Conservation (phyloP, 1,140 invertebrate species). For the Trichonephila inaurata region DNA sequence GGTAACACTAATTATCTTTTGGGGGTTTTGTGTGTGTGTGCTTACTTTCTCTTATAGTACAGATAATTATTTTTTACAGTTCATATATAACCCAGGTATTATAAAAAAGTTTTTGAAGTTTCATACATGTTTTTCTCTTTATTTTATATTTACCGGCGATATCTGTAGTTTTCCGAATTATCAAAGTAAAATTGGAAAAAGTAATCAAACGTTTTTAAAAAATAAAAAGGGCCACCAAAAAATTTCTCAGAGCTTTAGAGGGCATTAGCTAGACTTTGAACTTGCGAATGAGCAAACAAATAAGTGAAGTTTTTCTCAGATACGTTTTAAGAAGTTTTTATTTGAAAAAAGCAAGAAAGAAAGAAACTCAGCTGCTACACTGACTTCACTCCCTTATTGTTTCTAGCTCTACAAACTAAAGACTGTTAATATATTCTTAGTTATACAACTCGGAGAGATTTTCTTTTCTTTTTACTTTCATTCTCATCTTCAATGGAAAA, state of each 20-base stretch:
- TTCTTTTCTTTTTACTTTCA: neutral
- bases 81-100: too few relatives aligned
- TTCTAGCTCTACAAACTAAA: neutral
- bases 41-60: too few relatives aligned
- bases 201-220: neutral
- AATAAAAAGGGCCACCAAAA: neutral
- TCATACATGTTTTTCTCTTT: too few relatives aligned
- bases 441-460: neutral
- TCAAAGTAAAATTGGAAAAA: neutral
- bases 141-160: too few relatives aligned
- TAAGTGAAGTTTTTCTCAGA: neutral
- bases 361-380: neutral
- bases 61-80: too few relatives aligned
- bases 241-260: neutral
- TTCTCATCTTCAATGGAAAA: neutral
- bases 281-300: neutral
- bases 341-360: neutral
- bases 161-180: too few relatives aligned
- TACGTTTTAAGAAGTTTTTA: neutral
- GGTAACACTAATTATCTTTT: too few relatives aligned
- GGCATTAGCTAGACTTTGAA: neutral
- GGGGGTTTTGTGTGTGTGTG: too few relatives aligned
- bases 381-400: neutral
- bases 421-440: neutral
- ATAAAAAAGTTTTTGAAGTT: too few relatives aligned